Evolutionary conservation across 1,140 invertebrate species (phyloP).

Genomic region (Lanistes nyassanus): DNA sequence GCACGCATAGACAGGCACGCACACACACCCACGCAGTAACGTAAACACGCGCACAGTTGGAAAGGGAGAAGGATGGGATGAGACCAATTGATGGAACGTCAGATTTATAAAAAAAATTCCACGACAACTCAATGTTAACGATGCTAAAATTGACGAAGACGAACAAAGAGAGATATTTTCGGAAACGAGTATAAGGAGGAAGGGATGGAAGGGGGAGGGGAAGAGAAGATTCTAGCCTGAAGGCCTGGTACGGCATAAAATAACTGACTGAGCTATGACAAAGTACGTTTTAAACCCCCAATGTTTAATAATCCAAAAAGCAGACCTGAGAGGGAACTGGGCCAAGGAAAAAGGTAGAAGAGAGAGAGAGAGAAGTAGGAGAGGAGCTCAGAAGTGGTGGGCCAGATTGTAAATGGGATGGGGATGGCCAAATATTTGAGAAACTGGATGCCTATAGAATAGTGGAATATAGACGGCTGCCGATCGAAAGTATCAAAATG

Average conservation of each 20-base stretch:
- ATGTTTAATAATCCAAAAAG: not conserved
- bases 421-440: not conserved
- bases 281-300: not conserved
- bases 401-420: not conserved
- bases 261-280: not conserved
- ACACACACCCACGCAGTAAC: slow-evolving; percentile 15
- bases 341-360: slow-evolving; percentile 71
- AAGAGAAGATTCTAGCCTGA: not conserved
- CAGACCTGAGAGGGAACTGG: slow-evolving; percentile 1
- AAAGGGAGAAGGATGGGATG: not conserved
- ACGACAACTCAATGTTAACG: not conserved
- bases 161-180: not conserved
- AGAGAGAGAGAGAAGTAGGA: slow-evolving; percentile 10
- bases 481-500: not conserved
- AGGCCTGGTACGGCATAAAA: not conserved
- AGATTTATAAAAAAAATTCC: not conserved
- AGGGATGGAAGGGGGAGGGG: not conserved
- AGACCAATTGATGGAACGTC: not conserved
- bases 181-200: not conserved
- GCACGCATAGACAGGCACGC: slow-evolving; percentile 12
- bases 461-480: not conserved
- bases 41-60: not conserved
- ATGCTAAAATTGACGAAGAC: not conserved
- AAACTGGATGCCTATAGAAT: not conserved
- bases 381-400: no score